Conservation (phyloP, 2,888 invertebrate species). For the Ichneumon xanthorius region DNA sequence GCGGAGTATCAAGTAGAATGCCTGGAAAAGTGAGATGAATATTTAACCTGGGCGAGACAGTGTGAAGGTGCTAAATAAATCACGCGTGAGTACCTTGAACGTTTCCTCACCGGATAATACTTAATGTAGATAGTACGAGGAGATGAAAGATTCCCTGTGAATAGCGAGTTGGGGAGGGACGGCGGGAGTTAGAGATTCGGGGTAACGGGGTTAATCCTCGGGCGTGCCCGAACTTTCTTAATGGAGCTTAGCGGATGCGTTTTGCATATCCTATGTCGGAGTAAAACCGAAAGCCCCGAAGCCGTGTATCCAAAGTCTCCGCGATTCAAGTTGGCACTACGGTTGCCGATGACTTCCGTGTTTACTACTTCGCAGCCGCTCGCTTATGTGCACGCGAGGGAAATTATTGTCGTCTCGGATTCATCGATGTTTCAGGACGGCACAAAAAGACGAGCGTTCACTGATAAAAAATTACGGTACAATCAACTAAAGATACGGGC, state of each 20-base stretch:
- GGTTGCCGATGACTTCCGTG: conserved; percentile 29
- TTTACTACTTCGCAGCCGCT: conserved; percentile 28
- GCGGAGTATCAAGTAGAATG: conserved; percentile 64
- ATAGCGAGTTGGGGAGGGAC: conserved; percentile 6
- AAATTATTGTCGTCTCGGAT: conserved; percentile 49
- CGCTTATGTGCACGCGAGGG: conserved; percentile 10
- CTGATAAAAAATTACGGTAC: neutral
- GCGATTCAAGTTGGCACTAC: neutral
- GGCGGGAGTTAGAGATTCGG: conserved; percentile 20
- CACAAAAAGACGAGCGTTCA: neutral
- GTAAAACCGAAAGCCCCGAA: conserved; percentile 63
- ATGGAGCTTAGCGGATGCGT: conserved; percentile 69
- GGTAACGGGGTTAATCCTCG: conserved; percentile 53
- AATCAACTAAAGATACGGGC: no score
- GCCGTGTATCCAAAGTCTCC: conserved; percentile 50
- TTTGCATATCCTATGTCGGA: conserved; percentile 64
- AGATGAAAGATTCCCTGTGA: conserved; percentile 44
- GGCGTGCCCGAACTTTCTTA: conserved; percentile 68
- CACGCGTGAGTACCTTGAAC: conserved; percentile 50
- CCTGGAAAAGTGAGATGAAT: conserved; percentile 43
- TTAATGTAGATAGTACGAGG: conserved; percentile 25
- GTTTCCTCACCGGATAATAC: conserved; percentile 55
- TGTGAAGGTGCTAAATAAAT: conserved; percentile 58
- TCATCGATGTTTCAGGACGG: neutral
- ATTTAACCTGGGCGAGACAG: conserved; percentile 47